Evolutionary conservation across 64 coral and sea anemone species (phyloP).

Genomic region (Montipora cactus): DNA sequence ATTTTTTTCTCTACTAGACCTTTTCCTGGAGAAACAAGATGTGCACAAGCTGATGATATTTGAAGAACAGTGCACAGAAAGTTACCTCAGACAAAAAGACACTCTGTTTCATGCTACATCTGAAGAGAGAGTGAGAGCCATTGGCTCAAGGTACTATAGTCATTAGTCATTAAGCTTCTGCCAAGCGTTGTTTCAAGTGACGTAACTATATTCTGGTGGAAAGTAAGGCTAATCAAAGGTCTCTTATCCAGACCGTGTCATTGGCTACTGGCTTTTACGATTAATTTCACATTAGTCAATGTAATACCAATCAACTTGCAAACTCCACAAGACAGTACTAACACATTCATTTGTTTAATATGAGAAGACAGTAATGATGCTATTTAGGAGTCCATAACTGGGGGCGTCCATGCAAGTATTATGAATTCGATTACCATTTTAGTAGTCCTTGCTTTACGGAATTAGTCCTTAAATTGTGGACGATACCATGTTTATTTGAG

Average conservation of each 20-base stretch:
- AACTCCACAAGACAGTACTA: no score
- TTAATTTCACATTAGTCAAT: no score
- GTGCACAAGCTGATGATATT: conserved; percentile 65
- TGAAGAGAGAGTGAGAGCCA: conserved; percentile 56
- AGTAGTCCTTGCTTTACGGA: no score
- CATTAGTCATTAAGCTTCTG: neutral
- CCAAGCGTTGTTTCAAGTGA: neutral
- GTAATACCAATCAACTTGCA: no score
- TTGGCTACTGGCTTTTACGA: no score
- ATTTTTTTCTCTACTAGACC: neutral
- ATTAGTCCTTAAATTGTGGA: no score
- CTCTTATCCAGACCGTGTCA: neutral
- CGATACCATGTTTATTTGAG: no score
- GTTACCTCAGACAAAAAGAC: conserved; percentile 53
- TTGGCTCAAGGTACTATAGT: conserved; percentile 25
- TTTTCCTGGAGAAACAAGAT: conserved; percentile 54
- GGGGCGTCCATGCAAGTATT: no score
- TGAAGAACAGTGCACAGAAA: conserved; percentile 72
- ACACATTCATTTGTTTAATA: no score
- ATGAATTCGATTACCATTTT: no score
- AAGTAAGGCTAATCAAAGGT: neutral
- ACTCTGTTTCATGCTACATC: conserved; percentile 47
- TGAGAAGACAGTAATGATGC: no score
- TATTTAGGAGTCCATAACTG: no score
- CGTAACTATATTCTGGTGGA: neutral